phyloP scores from a whole-genome alignment of 2,888 invertebrate species.

The Hydroisotoma schaefferi region DNA sequence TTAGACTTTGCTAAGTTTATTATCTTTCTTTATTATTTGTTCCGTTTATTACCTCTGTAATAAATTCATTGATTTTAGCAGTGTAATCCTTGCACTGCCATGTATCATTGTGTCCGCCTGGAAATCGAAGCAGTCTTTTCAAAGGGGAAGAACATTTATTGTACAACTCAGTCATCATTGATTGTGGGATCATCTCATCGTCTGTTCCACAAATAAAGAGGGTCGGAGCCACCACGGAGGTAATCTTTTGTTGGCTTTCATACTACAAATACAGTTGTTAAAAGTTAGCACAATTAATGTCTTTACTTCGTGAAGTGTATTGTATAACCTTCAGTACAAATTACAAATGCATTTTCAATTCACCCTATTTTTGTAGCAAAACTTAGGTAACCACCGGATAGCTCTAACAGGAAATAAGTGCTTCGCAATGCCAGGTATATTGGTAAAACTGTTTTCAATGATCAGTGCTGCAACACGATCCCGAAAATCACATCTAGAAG shows the following conservation, averaged over 20 bases:
- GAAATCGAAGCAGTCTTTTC: conserved; percentile 74
- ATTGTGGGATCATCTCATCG: conserved; percentile 82
- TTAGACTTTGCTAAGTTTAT: not conserved
- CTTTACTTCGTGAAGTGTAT: no score
- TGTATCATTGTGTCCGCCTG: conserved; percentile 91
- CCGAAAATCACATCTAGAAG: conserved; percentile 69
- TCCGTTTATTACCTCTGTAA: conserved; percentile 38
- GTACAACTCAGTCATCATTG: conserved; percentile 81
- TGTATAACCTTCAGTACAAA: not conserved
- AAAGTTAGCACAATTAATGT: not conserved
- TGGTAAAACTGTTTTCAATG: conserved; percentile 92
- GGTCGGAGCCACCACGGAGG: conserved; percentile 69
- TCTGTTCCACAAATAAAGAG: conserved; percentile 83
- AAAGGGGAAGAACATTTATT: conserved; percentile 68
- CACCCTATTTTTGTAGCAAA: conserved; percentile 90
- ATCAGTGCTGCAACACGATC: conserved; percentile 80
- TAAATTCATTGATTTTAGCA: conserved; percentile 48
- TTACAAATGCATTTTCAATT: conserved; percentile 14
- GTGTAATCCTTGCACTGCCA: conserved; percentile 82
- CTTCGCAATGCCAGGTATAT: conserved; percentile 87
- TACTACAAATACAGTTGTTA: conserved; percentile 51
- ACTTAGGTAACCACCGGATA: conserved; percentile 71
- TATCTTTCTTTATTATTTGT: no score
- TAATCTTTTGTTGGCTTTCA: conserved; percentile 63
- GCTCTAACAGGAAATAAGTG: conserved; percentile 72